Percentiles rank a stretch among this genome's conserved stretches.
phyloP scores from a whole-genome alignment of 2,113 vertebrate species.

The Planiliza haematocheilus region DNA sequence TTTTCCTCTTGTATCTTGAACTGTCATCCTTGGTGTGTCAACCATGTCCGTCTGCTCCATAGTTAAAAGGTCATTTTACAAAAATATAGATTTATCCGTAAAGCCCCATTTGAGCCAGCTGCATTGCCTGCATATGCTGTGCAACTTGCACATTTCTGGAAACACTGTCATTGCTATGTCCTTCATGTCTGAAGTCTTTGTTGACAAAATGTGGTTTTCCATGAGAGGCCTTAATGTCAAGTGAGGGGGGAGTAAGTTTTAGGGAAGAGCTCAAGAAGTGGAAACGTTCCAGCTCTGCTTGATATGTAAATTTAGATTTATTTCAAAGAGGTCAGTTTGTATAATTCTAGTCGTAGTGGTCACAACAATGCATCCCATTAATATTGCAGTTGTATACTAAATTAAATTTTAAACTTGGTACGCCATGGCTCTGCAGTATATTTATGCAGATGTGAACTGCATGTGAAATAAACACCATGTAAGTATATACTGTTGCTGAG shows the following conservation, averaged over 20 bases:
- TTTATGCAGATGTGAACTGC: background rate
- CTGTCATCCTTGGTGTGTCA: background rate
- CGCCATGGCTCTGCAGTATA: background rate
- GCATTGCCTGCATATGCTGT: background rate
- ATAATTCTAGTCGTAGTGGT: too few relatives aligned
- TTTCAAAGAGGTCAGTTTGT: too few relatives aligned
- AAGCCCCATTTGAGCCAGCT: too few relatives aligned
- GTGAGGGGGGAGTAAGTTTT: background rate
- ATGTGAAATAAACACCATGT: background rate
- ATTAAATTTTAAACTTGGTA: background rate
- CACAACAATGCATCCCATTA: too few relatives aligned
- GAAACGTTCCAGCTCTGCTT: too few relatives aligned
- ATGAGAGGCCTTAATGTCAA: constrained; percentile 1
- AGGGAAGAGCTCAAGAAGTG: background rate
- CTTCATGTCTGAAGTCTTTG: constrained; percentile 5
- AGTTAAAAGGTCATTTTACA: background rate
- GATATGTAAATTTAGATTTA: too few relatives aligned
- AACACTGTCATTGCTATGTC: constrained; percentile 5
- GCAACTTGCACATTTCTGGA: background rate
- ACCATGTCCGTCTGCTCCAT: background rate
- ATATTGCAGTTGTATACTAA: too few relatives aligned
- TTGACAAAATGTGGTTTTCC: constrained; percentile 47
- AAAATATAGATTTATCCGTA: too few relatives aligned
- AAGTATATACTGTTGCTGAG: background rate
- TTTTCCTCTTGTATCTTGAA: background rate